These are phyloP conservation scores for Lasioglossum vierecki DNA, from an alignment of 2,888 invertebrate species.

Conservation along the genomic window DNA sequence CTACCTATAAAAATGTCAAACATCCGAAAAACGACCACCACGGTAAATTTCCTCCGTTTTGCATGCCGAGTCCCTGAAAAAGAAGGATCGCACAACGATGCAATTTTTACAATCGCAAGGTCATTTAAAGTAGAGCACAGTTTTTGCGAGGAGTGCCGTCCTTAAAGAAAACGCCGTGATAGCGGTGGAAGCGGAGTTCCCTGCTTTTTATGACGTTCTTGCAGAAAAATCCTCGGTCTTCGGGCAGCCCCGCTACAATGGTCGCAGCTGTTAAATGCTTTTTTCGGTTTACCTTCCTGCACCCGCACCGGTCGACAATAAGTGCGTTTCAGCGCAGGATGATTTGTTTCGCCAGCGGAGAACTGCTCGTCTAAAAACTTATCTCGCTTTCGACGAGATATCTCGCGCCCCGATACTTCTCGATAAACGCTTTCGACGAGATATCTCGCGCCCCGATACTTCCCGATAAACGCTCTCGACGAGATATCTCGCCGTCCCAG, in stretches of 20 bases:
- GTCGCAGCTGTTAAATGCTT: neutral
- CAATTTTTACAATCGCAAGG: conserved; percentile 63
- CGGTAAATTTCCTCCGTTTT: neutral
- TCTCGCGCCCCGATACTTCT: no score
- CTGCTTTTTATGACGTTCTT: conserved; percentile 61
- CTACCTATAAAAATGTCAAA: no score
- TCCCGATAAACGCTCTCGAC: no score
- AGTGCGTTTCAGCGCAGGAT: neutral
- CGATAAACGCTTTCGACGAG: no score
- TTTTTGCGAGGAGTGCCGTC: conserved; percentile 65
- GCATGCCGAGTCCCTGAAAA: neutral
- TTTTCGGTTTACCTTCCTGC: conserved; percentile 5
- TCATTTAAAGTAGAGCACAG: conserved; percentile 74
- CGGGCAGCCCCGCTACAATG: conserved; percentile 15
- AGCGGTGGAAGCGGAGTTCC: conserved; percentile 41
- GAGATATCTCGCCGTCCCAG: no score
- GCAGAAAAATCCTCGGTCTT: conserved; percentile 42
- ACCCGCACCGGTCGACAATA: neutral
- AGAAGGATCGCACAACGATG: conserved; percentile 3
- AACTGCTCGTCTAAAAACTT: neutral
- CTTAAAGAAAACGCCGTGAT: conserved; percentile 36
- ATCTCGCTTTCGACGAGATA: no score
- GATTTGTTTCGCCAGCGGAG: neutral
- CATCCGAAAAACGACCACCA: neutral
- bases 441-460: no score